Percentiles rank a stretch among this genome's conserved stretches.
phyloP scores from a whole-genome alignment of 2,888 invertebrate species.

The Lordiphosa fenestrarum region DNA sequence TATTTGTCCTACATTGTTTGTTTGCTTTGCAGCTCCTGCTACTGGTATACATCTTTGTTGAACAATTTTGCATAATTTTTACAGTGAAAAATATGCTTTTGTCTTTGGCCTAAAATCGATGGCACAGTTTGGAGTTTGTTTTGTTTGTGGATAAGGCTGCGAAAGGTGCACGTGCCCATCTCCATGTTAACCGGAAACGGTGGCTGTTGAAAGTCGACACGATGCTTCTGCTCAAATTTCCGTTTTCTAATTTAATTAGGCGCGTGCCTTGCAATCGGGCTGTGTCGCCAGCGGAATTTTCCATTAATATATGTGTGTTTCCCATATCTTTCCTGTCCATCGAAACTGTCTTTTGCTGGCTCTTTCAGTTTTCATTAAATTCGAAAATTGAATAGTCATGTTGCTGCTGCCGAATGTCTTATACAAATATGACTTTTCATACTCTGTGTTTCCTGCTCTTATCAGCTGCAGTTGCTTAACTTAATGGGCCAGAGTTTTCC shows the following conservation, averaged over 20 bases:
- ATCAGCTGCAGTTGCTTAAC: slow-evolving; percentile 32
- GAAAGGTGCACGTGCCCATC: slow-evolving; percentile 22
- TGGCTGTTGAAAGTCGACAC: slow-evolving; percentile 10
- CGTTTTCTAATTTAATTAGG: slow-evolving; percentile 71
- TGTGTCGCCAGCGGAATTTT: slow-evolving; percentile 19
- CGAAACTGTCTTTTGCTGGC: no score
- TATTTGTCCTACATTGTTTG: slow-evolving; percentile 56
- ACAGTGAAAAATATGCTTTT: slow-evolving; percentile 52
- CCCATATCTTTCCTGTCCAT: slow-evolving; percentile 8
- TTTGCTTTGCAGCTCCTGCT: slow-evolving; percentile 28
- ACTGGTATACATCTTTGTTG: slow-evolving; percentile 2
- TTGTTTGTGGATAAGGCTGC: slow-evolving; percentile 27
- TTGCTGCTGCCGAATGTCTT: slow-evolving; percentile 57
- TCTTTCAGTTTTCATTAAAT: slow-evolving; percentile 31
- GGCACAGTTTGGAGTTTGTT: slow-evolving; percentile 20
- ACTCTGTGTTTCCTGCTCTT: slow-evolving; percentile 39
- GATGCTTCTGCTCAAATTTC: slow-evolving; percentile 46
- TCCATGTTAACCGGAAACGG: slow-evolving; percentile 22
- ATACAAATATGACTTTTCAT: slow-evolving; percentile 65
- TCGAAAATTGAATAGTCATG: slow-evolving; percentile 65
- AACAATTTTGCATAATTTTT: slow-evolving; percentile 54
- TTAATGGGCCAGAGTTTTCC: slow-evolving; percentile 17
- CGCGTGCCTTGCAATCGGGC: slow-evolving; percentile 55
- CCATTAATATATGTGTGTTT: slow-evolving; percentile 6
- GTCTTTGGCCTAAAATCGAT: slow-evolving; percentile 52